A percentile compares a stretch with the other conserved stretches of the same genome.
Evolutionary conservation across 1,140 invertebrate species (phyloP).

Genomic region (Drosophila nebulosa): DNA sequence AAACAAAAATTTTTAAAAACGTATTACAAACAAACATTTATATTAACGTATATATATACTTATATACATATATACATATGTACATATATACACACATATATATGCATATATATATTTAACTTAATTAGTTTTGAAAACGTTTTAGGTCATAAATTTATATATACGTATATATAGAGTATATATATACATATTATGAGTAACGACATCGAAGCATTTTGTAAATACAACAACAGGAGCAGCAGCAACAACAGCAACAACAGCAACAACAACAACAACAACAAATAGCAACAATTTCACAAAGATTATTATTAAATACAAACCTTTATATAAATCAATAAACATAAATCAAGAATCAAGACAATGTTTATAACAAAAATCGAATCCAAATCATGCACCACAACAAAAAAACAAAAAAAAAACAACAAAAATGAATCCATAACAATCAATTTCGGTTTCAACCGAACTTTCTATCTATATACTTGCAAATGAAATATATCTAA

Average conservation of each 20-base stretch:
- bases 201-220: constrained; percentile 79
- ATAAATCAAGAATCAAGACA: not conserved
- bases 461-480: not conserved
- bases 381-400: not conserved
- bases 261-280: constrained; percentile 15
- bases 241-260: constrained; percentile 28
- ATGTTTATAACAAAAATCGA: not conserved
- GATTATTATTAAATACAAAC: constrained; percentile 3
- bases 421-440: not conserved
- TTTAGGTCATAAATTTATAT: constrained; percentile 59
- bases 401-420: no score
- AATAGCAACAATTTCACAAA: constrained; percentile 28
- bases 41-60: constrained; percentile 58
- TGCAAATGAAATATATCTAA: not conserved
- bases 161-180: constrained; percentile 19
- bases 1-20: constrained; percentile 50
- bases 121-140: constrained; percentile 73
- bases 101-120: constrained; percentile 62
- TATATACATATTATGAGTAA: constrained; percentile 46
- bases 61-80: constrained; percentile 34
- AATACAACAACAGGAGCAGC: constrained; percentile 46
- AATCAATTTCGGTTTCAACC: not conserved
- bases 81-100: constrained; percentile 44
- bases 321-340: not conserved
- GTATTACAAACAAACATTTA: constrained; percentile 65